Conservation (phyloP, 2,113 vertebrate species). For the Athene cunicularia region DNA sequence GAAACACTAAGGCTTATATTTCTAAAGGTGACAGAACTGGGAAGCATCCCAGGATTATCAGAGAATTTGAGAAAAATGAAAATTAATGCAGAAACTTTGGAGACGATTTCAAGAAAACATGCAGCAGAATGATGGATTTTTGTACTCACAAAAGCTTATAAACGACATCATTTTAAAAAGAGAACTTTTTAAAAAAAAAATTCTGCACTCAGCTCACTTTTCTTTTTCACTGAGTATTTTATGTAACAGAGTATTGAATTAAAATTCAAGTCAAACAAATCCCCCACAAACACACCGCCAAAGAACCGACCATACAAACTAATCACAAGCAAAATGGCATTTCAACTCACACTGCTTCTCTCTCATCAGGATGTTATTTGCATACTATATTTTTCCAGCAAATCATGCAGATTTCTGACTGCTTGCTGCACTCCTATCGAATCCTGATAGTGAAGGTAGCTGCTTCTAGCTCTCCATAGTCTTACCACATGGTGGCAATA, state of each 20-base stretch:
- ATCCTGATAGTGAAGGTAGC: neutral
- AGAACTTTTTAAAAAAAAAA: neutral
- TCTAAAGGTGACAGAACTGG: neutral
- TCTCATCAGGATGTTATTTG: constrained; percentile 10
- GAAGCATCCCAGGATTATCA: neutral
- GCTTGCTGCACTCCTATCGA: neutral
- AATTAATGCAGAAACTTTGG: neutral
- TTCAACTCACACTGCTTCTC: neutral
- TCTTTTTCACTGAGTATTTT: constrained; percentile 19
- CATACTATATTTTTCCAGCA: neutral
- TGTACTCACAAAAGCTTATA: constrained; percentile 12
- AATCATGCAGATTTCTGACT: constrained; percentile 4
- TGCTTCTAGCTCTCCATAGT: neutral
- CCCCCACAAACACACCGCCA: neutral
- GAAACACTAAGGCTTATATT: neutral
- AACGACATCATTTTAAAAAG: constrained; percentile 45
- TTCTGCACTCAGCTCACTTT: constrained; percentile 31
- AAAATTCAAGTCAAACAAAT: neutral
- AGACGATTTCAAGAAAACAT: neutral
- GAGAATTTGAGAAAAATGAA: neutral
- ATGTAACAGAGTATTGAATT: constrained; percentile 34
- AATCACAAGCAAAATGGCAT: constrained; percentile 19
- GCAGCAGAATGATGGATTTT: constrained; percentile 12
- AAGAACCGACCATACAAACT: neutral
- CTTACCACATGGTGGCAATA: constrained; percentile 60